Evolutionary conservation across 2,888 invertebrate genomes (phyloP).

Genomic region (Proisotoma minuta): DNA sequence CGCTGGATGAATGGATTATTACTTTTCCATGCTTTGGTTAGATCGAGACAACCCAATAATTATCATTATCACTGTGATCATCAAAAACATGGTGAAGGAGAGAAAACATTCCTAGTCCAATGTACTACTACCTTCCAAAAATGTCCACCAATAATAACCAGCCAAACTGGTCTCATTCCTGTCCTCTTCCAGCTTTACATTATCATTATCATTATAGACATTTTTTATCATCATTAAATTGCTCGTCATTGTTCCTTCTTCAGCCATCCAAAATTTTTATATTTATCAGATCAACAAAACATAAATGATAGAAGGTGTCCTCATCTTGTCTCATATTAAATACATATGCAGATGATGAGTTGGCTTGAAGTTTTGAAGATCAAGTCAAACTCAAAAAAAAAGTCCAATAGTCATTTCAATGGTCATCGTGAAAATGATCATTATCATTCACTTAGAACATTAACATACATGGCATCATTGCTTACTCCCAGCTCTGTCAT

Average conservation of each 20-base stretch:
- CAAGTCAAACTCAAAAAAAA: constrained; percentile 3
- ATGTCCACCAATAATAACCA: background rate
- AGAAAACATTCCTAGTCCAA: background rate
- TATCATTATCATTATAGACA: background rate
- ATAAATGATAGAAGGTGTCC: too few relatives aligned
- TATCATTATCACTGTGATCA: constrained; percentile 6
- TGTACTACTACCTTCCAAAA: constrained; percentile 1
- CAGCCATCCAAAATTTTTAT: too few relatives aligned
- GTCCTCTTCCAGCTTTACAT: background rate
- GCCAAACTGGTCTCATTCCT: background rate
- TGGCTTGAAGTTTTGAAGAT: background rate
- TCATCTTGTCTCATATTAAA: too few relatives aligned
- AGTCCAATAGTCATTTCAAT: too few relatives aligned
- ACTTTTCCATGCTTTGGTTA: too few relatives aligned
- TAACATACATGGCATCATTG: too few relatives aligned
- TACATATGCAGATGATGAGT: too few relatives aligned
- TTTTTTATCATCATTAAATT: constrained; percentile 2
- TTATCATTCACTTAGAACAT: too few relatives aligned
- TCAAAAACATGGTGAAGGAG: background rate
- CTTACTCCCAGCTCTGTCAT: too few relatives aligned
- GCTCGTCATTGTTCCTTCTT: constrained; percentile 2
- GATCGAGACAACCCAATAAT: constrained; percentile 1
- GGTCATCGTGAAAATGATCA: too few relatives aligned
- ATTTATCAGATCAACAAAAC: too few relatives aligned
- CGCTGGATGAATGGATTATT: too few relatives aligned